Evolutionary conservation across 2,113 vertebrate genomes (phyloP), one percentile per base, ranked within the genome.

Genomic region (Tragelaphus imberbis): DNA sequence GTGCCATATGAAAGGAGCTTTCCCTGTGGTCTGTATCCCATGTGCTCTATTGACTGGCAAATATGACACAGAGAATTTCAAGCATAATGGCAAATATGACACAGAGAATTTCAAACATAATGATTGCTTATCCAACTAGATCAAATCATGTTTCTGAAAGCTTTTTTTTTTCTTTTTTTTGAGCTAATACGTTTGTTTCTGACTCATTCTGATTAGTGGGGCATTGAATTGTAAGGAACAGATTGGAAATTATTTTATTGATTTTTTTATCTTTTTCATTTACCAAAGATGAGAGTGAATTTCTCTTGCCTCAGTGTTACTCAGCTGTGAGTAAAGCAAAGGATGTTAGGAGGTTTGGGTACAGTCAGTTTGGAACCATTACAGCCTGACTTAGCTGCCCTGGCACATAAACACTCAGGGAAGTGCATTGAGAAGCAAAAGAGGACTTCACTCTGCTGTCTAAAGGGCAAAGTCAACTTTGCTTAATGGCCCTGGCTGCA

Each of bases 241-340:
- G 95, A 98, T 97, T 98, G 97, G 94, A 98, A 97, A 97, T 98
- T 98, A 97, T 98, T 98, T 98, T 97, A 98, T 98, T 93, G 98
- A 98, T 97, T 98, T 97, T 97, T 90, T 79, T 49, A 91, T 77
- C n/a, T 75, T 95, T 98, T 95, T 97, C 97, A 61, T 97, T 98
- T 97, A 97, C 97, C 55, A 95, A 96, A 97, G 95, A 84, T 96
- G 93, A 97, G 95, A 95, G 91, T 97, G 93, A 97, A 95, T 98
- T 97, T 97, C 65, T 97, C 84, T 97, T 97, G 23, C 30, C 55
- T 63, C 75, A 93, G 44, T 89, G 58, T 77, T 80, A n/a, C 90
- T 94, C 92, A 96, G 97, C 68, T 81, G 14, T 1, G 21, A 97
- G 93, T 84, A 87, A 93, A 93, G 47, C 40, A 49, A 91, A 96